Conservation (phyloP, 1,140 invertebrate genomes). For the Pogonomyrmex californicus region DNA sequence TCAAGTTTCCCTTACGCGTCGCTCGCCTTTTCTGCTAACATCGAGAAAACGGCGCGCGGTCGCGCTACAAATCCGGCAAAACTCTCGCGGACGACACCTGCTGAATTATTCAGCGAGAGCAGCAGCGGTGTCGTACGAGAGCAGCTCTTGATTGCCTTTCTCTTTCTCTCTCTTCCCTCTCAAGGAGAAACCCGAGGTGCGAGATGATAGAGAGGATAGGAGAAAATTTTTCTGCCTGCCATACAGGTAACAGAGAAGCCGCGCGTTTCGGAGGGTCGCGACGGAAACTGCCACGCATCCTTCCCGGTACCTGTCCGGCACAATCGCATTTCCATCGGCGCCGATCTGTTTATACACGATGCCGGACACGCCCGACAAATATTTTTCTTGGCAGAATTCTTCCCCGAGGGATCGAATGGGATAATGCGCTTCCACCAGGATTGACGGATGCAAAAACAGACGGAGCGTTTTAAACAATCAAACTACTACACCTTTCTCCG, state of each 20-base stretch:
- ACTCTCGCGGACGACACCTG: conserved; percentile 73
- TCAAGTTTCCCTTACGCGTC: conserved; percentile 30
- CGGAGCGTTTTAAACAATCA: conserved; percentile 61
- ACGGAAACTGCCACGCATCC: conserved; percentile 39
- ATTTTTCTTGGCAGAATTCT: conserved; percentile 84
- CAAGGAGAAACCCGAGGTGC: not conserved
- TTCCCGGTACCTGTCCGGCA: conserved; percentile 63
- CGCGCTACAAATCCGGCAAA: conserved; percentile 75
- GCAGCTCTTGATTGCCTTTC: conserved; percentile 68
- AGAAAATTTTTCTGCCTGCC: conserved; percentile 44
- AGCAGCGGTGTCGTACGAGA: conserved; percentile 72
- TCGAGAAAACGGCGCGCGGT: conserved; percentile 69
- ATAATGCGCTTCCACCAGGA: conserved; percentile 81
- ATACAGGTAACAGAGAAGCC: conserved; percentile 56
- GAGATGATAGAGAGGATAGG: conserved; percentile 12
- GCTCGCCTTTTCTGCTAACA: conserved; percentile 64
- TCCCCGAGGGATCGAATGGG: conserved; percentile 64
- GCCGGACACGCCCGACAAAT: conserved; percentile 85
- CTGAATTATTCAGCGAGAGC: conserved; percentile 73
- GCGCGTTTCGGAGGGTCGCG: conserved; percentile 69
- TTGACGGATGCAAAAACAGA: conserved; percentile 78
- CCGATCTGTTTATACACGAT: conserved; percentile 85
- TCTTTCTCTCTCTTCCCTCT: not conserved
- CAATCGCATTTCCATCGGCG: conserved; percentile 72
- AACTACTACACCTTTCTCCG: not conserved